Evolutionary conservation across 37 sponge, comb jelly and placozoan genomes (phyloP), one percentile per base, ranked within the genome.

Genomic region (Aplysina aerophoba): DNA sequence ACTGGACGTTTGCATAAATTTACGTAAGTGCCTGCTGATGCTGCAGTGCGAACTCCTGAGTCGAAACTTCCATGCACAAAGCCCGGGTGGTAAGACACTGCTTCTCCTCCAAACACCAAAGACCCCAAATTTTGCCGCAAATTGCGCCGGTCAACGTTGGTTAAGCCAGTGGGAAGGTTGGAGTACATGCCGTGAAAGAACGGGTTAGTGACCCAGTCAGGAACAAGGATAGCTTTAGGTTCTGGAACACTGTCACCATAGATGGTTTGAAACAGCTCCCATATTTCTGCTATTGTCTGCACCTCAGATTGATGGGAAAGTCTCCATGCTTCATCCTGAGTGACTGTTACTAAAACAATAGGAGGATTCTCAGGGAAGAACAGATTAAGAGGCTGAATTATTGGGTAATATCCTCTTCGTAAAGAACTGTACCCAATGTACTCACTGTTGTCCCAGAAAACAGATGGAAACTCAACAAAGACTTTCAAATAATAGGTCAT

Each of bases 61-160:
- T 56, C 44, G 77, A 88, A 94, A 20, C 83, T 92, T 1, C 92
- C 95, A 77, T 94, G 92, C 20, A 91, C 63, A 68, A 60, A 89
- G 5, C 87, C 95, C 73, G 74, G 61, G 40, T 80, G 38, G 0
- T 15, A 53, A 41, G 40, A 79, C 11, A 89, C 84, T 0, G 87
- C 93, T 44, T 91, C 92, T 41, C 95, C 95, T 79, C 68, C 58
- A 63, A 94, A 94, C 40, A 88, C 80, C 17, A 94, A 81, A 13
- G 65, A 55, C 0, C 90, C 95, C 0, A 81, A 67, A 12, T 87
- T 89, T 13, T 37, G 41, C 2, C 38, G 69, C 15, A 93, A 38
- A 0, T 62, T 21, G 6, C 34, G 30, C 11, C 65, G 62, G 16
- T n/a, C 53, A 22, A 74, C 73, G 0, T 73, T 24, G 27, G 65